Percentiles rank a stretch among this genome's conserved stretches.
phyloP scores from a whole-genome alignment of 2,797 vertebrate species.

The Stomatorhinus walkeri region DNA sequence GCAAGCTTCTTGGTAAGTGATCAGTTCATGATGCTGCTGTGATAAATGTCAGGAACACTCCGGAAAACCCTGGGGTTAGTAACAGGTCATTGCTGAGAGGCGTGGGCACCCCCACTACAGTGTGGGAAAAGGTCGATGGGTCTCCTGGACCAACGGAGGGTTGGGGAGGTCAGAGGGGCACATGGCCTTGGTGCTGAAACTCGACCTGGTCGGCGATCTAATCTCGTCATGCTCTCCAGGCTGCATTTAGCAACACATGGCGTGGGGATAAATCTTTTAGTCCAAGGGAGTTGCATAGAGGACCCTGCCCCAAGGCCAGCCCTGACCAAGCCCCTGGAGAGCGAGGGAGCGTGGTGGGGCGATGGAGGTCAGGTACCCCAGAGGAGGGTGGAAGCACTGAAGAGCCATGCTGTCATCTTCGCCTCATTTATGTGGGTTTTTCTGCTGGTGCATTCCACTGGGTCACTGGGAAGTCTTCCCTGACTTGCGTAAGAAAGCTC shows the following conservation, averaged over 20 bases:
- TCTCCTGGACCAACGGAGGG: neutral
- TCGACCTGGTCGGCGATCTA: conserved; percentile 49
- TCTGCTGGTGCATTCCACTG: neutral
- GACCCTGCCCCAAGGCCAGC: neutral
- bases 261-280: conserved; percentile 42
- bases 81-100: neutral
- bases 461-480: neutral
- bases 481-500: neutral
- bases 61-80: neutral
- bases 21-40: neutral
- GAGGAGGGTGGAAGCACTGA: neutral
- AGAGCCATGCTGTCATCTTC: neutral
- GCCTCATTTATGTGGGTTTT: neutral
- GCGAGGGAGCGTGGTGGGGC: neutral
- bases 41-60: neutral
- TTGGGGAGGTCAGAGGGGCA: neutral
- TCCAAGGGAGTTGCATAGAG: conserved; percentile 17
- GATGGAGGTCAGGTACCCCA: neutral
- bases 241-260: conserved; percentile 46
- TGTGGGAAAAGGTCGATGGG: neutral
- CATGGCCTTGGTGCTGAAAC: conserved; percentile 26
- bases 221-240: conserved; percentile 43
- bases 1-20: neutral
- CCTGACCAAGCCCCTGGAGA: neutral
- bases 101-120: neutral